These are phyloP conservation scores for Oreochromis tanganicae DNA, from an alignment of 2,113 vertebrate species.

Conservation along the genomic window DNA sequence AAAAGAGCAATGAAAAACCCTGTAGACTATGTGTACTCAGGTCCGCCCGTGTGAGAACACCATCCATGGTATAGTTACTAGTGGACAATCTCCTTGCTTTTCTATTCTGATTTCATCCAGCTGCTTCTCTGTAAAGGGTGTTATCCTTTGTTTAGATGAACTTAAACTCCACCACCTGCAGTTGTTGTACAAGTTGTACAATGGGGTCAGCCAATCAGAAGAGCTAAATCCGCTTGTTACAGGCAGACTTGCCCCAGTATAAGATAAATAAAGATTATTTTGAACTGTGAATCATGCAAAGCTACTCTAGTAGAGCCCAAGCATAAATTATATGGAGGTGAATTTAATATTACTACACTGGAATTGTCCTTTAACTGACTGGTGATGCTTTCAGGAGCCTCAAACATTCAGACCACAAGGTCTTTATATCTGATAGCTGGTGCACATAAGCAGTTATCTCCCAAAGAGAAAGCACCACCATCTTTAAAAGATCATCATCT, in stretches of 20 bases:
- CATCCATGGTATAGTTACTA: neutral
- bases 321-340: neutral
- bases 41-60: too few relatives aligned
- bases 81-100: neutral
- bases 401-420: neutral
- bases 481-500: neutral
- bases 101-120: neutral
- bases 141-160: neutral
- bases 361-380: neutral
- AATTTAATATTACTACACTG: neutral
- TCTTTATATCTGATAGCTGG: neutral
- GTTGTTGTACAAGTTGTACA: neutral
- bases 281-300: neutral
- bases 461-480: conserved; percentile 4
- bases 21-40: neutral
- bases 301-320: neutral
- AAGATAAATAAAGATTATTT: neutral
- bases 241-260: neutral
- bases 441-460: neutral
- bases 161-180: neutral
- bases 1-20: neutral
- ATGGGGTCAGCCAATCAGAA: neutral
- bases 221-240: neutral
- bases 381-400: neutral
- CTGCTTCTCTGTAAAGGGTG: neutral